Conservation (phyloP, 2,888 invertebrate genomes). For the Doris montereyensis region DNA sequence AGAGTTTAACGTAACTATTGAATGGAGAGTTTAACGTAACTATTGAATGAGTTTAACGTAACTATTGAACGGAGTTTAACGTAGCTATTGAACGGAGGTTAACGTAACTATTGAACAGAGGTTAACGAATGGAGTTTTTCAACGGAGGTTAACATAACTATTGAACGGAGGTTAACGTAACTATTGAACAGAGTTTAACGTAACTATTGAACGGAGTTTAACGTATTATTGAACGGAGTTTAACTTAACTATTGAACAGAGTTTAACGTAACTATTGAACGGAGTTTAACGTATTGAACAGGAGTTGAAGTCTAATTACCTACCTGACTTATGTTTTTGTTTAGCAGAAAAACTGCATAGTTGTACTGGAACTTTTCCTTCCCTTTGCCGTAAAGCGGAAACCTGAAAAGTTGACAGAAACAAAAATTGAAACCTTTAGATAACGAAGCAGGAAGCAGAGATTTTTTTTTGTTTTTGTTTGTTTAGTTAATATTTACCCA, state of each 20-base stretch:
- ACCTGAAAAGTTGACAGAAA: slow-evolving; percentile 80
- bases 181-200: no score
- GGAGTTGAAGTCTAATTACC: not conserved
- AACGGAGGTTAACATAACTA: not conserved
- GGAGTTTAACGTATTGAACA: not conserved
- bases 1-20: not conserved
- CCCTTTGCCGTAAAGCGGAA: slow-evolving; percentile 86
- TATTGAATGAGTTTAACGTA: no score
- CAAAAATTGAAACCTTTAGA: no score
- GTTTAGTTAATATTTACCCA: no score
- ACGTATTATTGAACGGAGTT: not conserved
- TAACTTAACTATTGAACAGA: not conserved
- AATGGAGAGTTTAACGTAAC: not conserved
- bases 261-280: not conserved
- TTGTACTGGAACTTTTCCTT: slow-evolving; percentile 86
- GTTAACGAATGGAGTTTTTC: no score
- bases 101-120: no score
- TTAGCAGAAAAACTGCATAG: slow-evolving; percentile 91
- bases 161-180: not conserved
- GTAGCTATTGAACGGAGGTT: no score
- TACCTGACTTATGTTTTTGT: slow-evolving; percentile 93
- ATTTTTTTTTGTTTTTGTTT: no score
- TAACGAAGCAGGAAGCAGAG: no score
- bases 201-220: not conserved
- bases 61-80: no score